A percentile compares a stretch with the other conserved stretches of the same genome.
Evolutionary conservation across 2,113 vertebrate genomes (phyloP).

Genomic region (Dolichallabes microphthalmus): DNA sequence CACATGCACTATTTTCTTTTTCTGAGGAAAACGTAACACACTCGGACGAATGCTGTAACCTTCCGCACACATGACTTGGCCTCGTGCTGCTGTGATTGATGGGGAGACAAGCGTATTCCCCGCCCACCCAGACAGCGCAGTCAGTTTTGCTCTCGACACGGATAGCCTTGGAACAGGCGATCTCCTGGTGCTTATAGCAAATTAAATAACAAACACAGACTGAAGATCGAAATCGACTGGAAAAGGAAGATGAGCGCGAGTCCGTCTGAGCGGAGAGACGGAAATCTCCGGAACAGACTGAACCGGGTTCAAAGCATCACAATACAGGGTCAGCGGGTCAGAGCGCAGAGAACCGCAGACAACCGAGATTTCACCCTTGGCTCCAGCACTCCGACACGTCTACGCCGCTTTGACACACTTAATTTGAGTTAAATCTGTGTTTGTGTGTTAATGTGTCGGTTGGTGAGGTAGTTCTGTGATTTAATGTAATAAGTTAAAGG

Average conservation of each 20-base stretch:
- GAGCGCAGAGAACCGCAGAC: constrained; percentile 15
- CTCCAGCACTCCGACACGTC: not conserved
- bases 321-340: constrained; percentile 55
- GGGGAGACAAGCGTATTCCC: not conserved
- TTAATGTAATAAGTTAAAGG: not conserved
- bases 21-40: not conserved
- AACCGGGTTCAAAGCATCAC: constrained; percentile 23
- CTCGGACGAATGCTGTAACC: not conserved
- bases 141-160: not conserved
- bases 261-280: not conserved
- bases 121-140: not conserved
- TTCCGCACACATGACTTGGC: not conserved
- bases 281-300: constrained; percentile 11
- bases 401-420: not conserved
- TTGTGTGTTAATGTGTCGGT: not conserved
- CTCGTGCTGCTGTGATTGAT: not conserved
- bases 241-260: not conserved
- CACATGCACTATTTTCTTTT: no score
- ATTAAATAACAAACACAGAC: not conserved
- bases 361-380: not conserved
- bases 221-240: not conserved
- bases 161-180: not conserved
- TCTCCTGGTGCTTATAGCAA: not conserved
- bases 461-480: not conserved
- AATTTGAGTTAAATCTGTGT: not conserved